Evolutionary conservation across 2,797 vertebrate genomes (phyloP).

Genomic region (Pangasius djambal): DNA sequence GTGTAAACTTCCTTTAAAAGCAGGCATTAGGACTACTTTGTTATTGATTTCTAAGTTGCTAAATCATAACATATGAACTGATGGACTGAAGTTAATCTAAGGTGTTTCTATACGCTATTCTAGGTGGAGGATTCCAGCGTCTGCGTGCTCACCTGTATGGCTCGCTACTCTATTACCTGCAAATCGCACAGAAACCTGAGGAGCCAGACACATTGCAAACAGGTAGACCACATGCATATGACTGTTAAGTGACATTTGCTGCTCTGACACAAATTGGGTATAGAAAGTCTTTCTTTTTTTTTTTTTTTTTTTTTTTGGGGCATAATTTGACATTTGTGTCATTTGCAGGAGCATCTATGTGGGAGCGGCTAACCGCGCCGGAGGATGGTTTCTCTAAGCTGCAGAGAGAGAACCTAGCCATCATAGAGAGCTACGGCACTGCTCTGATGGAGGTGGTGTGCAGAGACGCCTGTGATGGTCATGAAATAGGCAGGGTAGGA

Average conservation of each 20-base stretch:
- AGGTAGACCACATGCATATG: constrained; percentile 71
- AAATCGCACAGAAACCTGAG: constrained; percentile 97
- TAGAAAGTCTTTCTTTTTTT: background rate
- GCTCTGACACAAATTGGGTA: background rate
- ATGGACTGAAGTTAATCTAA: background rate
- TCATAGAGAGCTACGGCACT: constrained; percentile 94
- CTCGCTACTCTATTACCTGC: constrained; percentile 93
- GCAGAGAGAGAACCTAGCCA: constrained; percentile 91
- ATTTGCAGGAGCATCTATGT: constrained; percentile 86
- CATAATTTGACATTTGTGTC: background rate
- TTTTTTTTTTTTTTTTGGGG: background rate
- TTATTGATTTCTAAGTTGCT: background rate
- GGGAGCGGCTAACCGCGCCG: constrained; percentile 94
- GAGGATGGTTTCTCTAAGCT: constrained; percentile 96
- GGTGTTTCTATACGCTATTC: constrained; percentile 41
- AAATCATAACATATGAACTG: background rate
- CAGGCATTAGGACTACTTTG: background rate
- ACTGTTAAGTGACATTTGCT: background rate
- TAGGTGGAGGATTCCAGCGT: constrained; percentile 96
- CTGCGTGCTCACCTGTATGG: constrained; percentile 94
- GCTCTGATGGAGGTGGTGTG: constrained; percentile 98
- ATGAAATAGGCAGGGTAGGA: constrained; percentile 92
- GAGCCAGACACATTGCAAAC: constrained; percentile 94
- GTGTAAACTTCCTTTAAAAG: constrained; percentile 27
- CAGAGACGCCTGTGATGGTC: constrained; percentile 94